Conservation (phyloP, 2,888 invertebrate genomes). For the Tromatobia lineatoria region DNA sequence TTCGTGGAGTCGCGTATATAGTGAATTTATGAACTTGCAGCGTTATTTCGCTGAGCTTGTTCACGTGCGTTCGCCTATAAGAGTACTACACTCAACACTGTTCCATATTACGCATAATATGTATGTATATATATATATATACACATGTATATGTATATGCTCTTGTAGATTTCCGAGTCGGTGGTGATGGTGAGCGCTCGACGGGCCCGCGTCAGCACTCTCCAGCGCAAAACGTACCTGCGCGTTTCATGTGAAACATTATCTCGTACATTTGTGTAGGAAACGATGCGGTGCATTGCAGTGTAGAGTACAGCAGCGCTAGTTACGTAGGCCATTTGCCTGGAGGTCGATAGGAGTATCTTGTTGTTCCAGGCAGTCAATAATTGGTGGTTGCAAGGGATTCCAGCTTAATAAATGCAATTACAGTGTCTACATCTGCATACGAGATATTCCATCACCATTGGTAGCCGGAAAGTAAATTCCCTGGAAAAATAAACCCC, state of each 20-base stretch:
- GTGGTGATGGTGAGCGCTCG: slow-evolving; percentile 27
- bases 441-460: background rate
- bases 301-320: background rate
- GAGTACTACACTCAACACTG: slow-evolving; percentile 4
- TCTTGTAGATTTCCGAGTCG: background rate
- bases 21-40: slow-evolving; percentile 47
- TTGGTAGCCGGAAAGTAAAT: no score
- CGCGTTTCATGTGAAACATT: slow-evolving; percentile 7
- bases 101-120: slow-evolving; percentile 4
- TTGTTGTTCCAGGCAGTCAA: slow-evolving; percentile 45
- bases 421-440: background rate
- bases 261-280: background rate
- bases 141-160: background rate
- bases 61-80: slow-evolving; percentile 15
- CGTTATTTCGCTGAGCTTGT: background rate
- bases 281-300: background rate
- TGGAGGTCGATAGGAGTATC: slow-evolving; percentile 34
- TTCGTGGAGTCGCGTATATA: slow-evolving; percentile 1
- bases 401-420: background rate
- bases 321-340: slow-evolving; percentile 2
- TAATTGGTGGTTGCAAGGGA: slow-evolving; percentile 17
- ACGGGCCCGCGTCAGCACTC: slow-evolving; percentile 17
- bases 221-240: slow-evolving; percentile 20
- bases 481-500: no score
- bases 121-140: no score